A percentile compares a stretch with the other conserved stretches of the same genome.
Conservation (phyloP, 2,888 invertebrate genomes). For the Scaptomyza reducta region DNA sequence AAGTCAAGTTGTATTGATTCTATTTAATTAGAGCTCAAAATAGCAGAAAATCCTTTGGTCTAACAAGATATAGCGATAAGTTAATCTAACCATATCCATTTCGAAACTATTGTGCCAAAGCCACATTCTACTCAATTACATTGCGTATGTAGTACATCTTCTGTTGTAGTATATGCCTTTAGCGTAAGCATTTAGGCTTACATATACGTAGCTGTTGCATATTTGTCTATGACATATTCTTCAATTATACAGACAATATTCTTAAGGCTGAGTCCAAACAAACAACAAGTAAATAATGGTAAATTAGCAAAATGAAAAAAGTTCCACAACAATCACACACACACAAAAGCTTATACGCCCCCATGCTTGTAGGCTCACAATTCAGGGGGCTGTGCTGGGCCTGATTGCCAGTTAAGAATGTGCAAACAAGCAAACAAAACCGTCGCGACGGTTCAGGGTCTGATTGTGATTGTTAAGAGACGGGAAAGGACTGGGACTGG, state of each 20-base stretch:
- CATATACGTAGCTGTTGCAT: conserved; percentile 8
- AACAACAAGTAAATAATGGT: conserved; percentile 70
- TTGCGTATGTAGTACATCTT: conserved; percentile 1
- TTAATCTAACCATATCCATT: neutral
- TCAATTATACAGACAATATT: conserved; percentile 32
- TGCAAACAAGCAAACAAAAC: conserved; percentile 70
- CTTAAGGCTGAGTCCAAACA: conserved; percentile 43
- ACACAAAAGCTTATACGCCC: conserved; percentile 5
- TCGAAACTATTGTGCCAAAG: conserved; percentile 11
- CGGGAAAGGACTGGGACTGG: conserved; percentile 3
- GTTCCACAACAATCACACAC: conserved; percentile 55
- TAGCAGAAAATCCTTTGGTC: conserved; percentile 1
- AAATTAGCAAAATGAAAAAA: conserved; percentile 72
- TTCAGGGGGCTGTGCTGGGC: conserved; percentile 24
- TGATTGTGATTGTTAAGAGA: conserved; percentile 55
- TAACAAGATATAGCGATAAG: conserved; percentile 2
- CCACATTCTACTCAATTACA: conserved; percentile 24
- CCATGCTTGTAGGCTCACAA: conserved; percentile 26
- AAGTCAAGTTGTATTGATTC: conserved; percentile 52
- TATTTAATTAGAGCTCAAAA: conserved; percentile 46
- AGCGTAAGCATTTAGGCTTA: neutral
- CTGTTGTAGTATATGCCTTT: neutral
- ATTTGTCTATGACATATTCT: conserved; percentile 22
- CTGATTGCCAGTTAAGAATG: conserved; percentile 73
- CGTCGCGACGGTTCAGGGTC: conserved; percentile 45